Evolutionary conservation across 2,888 invertebrate species (phyloP), one percentile per base, ranked within the genome.

Genomic region (Pseudanteris insignis): DNA sequence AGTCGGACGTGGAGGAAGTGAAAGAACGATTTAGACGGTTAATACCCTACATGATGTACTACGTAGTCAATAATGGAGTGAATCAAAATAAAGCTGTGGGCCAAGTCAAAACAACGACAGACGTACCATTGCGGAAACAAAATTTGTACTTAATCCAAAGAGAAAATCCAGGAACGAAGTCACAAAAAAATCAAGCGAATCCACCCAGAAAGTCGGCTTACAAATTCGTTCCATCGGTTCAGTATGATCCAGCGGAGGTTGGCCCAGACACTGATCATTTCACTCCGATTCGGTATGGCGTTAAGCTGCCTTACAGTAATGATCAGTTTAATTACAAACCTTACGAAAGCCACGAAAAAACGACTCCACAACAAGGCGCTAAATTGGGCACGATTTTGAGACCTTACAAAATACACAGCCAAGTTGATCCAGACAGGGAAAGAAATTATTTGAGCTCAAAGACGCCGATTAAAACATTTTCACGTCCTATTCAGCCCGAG

Each of bases 11-110:
- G 29, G 82, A 83, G 3, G 80, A 83, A 32, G 73, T 76, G 53
- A 85, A 85, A 44, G 88, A 91, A 79, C 84, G 92, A 40, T 88
- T 88, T 73, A 86, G 92, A 70, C 84, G 92, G 63, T 79, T 92
- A 37, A 88, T 92, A 71, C 92, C 92, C 1, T 92, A 92, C 76
- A 89, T 90, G 86, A 90, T 90, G 24, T 92, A 88, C 79, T 92
- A 91, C 77, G 82, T 85, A 15, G 82, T 88, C n/a, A 85, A 83
- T 29, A 86, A 87, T 54, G 85, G 87, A 71, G 79, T 85, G 26
- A 26, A 26, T 2, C 26, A 26, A 9, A 8, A 8, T 9, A 26
- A 26, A 26, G 5, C 55, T 5, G 38, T 40, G 4, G 37, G 38
- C 8, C 33, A 62, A 10, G 13, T 30, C 2, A 64, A 65, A 8